phyloP scores from a whole-genome alignment of 1,140 invertebrate genomes.

The Lepidurus couesii region DNA sequence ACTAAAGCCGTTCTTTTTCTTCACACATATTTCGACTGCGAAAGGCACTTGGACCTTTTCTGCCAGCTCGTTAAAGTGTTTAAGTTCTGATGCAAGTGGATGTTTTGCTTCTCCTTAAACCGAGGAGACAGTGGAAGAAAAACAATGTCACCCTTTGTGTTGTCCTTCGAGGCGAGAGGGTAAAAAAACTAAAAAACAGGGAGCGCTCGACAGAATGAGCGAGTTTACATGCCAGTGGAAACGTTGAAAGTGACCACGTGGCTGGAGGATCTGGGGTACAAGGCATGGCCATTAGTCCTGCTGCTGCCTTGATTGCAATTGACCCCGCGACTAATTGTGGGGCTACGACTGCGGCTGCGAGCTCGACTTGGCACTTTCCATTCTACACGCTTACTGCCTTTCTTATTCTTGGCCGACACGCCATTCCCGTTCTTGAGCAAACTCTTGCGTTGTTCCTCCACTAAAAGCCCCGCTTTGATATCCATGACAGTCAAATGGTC shows the following conservation, averaged over 20 bases:
- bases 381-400: slow-evolving; percentile 4
- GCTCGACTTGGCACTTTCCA: slow-evolving; percentile 2
- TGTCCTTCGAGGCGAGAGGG: neutral
- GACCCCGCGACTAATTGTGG: slow-evolving; percentile 20
- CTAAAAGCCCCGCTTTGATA: neutral
- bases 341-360: slow-evolving; percentile 6
- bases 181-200: neutral
- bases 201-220: neutral
- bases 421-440: neutral
- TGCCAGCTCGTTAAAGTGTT: neutral
- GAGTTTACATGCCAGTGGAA: neutral
- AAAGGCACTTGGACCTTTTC: slow-evolving; percentile 12
- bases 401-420: neutral
- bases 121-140: neutral
- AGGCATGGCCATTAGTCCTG: slow-evolving; percentile 18
- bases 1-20: neutral
- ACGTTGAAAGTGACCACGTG: slow-evolving; percentile 18
- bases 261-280: neutral
- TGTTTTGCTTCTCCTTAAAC: neutral
- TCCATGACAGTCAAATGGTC: slow-evolving; percentile 3
- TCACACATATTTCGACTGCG: neutral
- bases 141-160: neutral
- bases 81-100: too few species aligned
- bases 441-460: slow-evolving; percentile 10
- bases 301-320: neutral